These are phyloP conservation scores for Parotocinclus haroldoi DNA, from an alignment of 2,797 vertebrate genomes.

Conservation along the genomic window DNA sequence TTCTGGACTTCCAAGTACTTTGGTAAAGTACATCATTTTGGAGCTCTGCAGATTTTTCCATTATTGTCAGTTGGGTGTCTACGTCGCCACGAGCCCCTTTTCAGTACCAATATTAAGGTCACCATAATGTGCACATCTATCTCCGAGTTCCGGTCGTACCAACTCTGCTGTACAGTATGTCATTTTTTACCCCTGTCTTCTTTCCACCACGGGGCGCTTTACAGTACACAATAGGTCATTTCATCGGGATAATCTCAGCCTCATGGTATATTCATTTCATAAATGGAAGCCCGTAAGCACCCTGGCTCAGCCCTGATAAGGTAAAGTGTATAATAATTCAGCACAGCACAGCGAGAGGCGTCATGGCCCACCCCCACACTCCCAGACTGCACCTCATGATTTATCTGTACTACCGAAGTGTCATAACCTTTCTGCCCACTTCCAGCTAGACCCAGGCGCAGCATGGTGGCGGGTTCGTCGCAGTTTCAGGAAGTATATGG, in stretches of 20 bases:
- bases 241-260: conserved; percentile 15
- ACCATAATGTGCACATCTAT: no score
- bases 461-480: no score
- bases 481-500: no score
- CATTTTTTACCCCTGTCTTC: conserved; percentile 17
- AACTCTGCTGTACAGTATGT: conserved; percentile 3
- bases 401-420: conserved; percentile 13
- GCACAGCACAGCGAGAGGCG: conserved; percentile 7
- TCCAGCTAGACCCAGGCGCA: conserved; percentile 7
- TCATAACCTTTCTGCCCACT: conserved; percentile 14
- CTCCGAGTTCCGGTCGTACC: background rate
- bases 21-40: no score
- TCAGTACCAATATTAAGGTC: no score
- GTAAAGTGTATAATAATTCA: conserved; percentile 31
- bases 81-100: no score
- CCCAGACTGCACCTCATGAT: conserved; percentile 22
- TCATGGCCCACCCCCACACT: background rate
- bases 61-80: no score
- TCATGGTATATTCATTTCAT: conserved; percentile 24
- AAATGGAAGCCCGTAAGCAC: conserved; percentile 11
- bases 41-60: no score
- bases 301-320: conserved; percentile 29
- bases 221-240: conserved; percentile 10
- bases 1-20: no score
- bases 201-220: conserved; percentile 11